Base-by-base conservation (phyloP, 2,113 vertebrate species). In the Psittacula cyanocephala region DNA sequence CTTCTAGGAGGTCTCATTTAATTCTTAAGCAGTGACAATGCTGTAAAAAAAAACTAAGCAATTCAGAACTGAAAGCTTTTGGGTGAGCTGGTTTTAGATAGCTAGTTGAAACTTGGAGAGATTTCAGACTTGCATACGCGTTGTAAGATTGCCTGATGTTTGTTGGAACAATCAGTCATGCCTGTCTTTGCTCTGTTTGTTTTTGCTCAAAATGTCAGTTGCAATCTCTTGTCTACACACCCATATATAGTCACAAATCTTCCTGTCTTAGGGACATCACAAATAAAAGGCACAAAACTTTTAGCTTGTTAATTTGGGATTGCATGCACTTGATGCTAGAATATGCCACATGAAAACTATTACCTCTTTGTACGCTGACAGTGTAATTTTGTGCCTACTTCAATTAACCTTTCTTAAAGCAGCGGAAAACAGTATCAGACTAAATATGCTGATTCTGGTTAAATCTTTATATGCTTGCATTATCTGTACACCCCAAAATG, bases 201-300 rank as follows among this genome's bases (percentile, higher is more conserved):
- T 92, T 94, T 89, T 90, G 80, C 25, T 55, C 52, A 92, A 86
- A 94, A 88, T 13, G 52, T 83, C 76, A 71, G 57, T 92, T 39
- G 25, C 86, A 69, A 33, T 84, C 80, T 88, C 47, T 87, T 92
- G 86, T 92, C 95, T 84, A 9, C 69, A 49, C 62, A 76, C 9
- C 86, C 96, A 91, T 97, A 96, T 96, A 95, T 96, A 92, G 96
- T 91, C 91, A 96, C 33, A 95, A 93, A 91, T 71, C 41, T 35
- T 84, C 76, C 85, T 68, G 25, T 79, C 52, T 94, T 93, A 70
- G 79, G 33, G 28, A 70, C 82, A 94, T 60, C 62, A 59, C 70
- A 88, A 93, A 77, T 59, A 87, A 89, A 89, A 86, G 72, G 24
- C 89, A 88, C 18, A 24, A 88, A 86, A 68, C 60, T 81, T 93